Evolutionary conservation across 2,113 vertebrate genomes (phyloP).

Genomic region (Microcebus ravelobensis): DNA sequence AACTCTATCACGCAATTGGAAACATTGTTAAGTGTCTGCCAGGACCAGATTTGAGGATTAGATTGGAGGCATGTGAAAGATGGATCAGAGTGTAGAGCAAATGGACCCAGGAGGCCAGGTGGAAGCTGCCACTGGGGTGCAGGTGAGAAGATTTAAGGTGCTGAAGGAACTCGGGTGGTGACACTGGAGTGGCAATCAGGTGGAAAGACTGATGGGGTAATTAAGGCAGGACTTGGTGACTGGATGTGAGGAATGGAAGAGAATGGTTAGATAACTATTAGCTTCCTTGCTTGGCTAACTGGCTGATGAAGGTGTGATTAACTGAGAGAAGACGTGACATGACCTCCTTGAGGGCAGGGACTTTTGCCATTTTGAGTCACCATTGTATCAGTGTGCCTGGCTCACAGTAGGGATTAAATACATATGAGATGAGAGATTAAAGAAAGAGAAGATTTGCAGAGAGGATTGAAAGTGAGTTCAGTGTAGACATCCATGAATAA

Average conservation of each 20-base stretch:
- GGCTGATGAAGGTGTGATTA: not conserved
- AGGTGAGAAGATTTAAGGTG: not conserved
- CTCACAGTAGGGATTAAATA: not conserved
- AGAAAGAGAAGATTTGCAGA: not conserved
- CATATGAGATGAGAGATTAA: not conserved
- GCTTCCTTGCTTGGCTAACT: not conserved
- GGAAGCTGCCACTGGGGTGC: not conserved
- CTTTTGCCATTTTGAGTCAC: not conserved
- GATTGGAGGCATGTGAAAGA: not conserved
- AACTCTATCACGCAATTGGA: not conserved
- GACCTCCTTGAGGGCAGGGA: not conserved
- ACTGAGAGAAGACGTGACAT: not conserved
- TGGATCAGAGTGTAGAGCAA: not conserved
- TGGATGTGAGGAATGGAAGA: not conserved
- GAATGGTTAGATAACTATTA: not conserved
- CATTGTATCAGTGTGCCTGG: not conserved
- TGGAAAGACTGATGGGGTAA: not conserved
- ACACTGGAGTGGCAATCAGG: rapidly evolving
- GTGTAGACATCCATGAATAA: not conserved
- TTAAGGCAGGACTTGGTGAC: not conserved
- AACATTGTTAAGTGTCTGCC: not conserved
- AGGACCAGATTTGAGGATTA: not conserved
- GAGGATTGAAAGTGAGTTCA: not conserved
- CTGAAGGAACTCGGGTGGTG: too few relatives aligned
- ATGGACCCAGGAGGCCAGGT: not conserved